A percentile compares a stretch with the other conserved stretches of the same genome.
Evolutionary conservation across 2,888 invertebrate species (phyloP).

Genomic region (Opisthograptis luteolata): DNA sequence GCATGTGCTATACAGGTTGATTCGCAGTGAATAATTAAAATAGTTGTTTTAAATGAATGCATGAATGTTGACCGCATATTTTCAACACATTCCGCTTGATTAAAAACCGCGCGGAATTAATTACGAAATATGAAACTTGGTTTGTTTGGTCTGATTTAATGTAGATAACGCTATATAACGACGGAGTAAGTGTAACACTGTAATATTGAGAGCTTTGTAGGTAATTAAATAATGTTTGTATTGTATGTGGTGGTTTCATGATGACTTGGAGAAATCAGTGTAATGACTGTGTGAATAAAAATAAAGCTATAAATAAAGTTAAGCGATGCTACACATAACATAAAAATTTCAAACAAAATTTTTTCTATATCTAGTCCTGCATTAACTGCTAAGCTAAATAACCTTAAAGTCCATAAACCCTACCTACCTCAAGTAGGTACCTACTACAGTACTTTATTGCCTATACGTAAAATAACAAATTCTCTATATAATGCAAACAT

Average conservation of each 20-base stretch:
- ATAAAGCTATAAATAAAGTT: too few relatives aligned
- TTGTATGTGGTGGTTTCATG: too few relatives aligned
- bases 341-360: too few relatives aligned
- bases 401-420: too few relatives aligned
- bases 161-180: slow-evolving; percentile 13
- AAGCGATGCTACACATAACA: too few relatives aligned
- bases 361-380: too few relatives aligned
- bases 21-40: slow-evolving; percentile 67
- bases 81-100: slow-evolving; percentile 60
- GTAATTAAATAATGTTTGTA: neutral
- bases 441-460: too few relatives aligned
- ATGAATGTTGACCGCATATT: slow-evolving; percentile 63
- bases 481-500: neutral
- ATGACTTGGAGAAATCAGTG: too few relatives aligned
- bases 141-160: slow-evolving; percentile 15
- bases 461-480: too few relatives aligned
- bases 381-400: neutral
- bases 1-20: slow-evolving; percentile 45
- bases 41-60: slow-evolving; percentile 60
- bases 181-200: slow-evolving; percentile 16
- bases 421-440: too few relatives aligned
- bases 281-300: too few relatives aligned
- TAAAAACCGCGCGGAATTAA: slow-evolving; percentile 58
- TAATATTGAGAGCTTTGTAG: neutral
- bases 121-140: slow-evolving; percentile 40